Conservation (phyloP, 2,888 invertebrate genomes). For the Villa cingulata region DNA sequence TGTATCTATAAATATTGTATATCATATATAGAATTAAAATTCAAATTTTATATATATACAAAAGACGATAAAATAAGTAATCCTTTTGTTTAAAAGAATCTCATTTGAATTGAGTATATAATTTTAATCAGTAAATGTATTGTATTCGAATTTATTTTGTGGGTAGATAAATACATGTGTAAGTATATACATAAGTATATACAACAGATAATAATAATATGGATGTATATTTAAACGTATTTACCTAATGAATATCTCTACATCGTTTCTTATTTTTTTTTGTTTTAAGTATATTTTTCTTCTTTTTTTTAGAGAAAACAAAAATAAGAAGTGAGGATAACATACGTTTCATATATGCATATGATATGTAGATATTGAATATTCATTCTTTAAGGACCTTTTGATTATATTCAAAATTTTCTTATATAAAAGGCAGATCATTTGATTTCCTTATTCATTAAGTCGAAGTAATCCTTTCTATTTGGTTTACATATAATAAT, state of each 20-base stretch:
- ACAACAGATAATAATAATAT: too few species aligned
- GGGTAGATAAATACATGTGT: slow-evolving; percentile 4
- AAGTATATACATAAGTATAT: background rate
- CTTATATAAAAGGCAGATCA: background rate
- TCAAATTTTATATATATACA: too few species aligned
- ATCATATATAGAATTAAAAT: too few species aligned
- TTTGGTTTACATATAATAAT: background rate
- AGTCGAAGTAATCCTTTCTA: background rate
- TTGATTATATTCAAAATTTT: background rate
- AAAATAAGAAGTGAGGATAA: background rate
- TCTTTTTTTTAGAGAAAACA: too few species aligned
- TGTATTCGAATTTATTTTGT: slow-evolving; percentile 19
- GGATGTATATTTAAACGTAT: too few species aligned
- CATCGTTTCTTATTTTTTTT: too few species aligned
- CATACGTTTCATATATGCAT: background rate
- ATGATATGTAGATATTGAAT: too few species aligned
- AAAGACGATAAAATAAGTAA: background rate
- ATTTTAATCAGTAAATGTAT: slow-evolving; percentile 37
- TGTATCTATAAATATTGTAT: too few species aligned
- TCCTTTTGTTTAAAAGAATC: slow-evolving; percentile 5
- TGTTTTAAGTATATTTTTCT: too few species aligned
- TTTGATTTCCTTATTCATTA: background rate
- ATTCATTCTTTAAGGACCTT: too few species aligned
- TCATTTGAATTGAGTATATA: slow-evolving; percentile 14
- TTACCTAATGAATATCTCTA: too few species aligned